Base-by-base conservation (phyloP, 2,797 vertebrate species). In the Antennarius maculatus region DNA sequence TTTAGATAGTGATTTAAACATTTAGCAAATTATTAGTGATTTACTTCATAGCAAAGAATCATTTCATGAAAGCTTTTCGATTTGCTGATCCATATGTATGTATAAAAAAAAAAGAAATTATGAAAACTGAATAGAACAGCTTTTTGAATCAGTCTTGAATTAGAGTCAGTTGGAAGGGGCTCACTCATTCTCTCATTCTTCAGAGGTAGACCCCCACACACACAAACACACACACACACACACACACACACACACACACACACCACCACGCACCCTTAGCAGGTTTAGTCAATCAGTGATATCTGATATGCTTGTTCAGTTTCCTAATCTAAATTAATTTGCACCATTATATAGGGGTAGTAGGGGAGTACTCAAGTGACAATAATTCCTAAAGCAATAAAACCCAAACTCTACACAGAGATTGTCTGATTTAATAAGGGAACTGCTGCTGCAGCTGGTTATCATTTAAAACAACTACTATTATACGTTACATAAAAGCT, bases 41-140 rank as follows among this genome's bases (percentile, higher is more conserved):
- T 55, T 47, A 6, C 17, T 23, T 41, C 5, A 37, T 23, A 28
- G 45, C 6, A 61, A 52, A 27, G 42, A 43, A 50, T 53, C 13
- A 6, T 3, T 8, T 41, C 9, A 18, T 54, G 48, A 67, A 67
- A 72, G 3, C 18, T 56, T 74, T 63, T 69, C 45, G 37, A 64
- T 61, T 56, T 47, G 27, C 48, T 27, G 34, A 63, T 49, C 23
- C 2, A 23, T 23, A 23, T 23, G 2, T 23, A 23, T 23, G n/a
- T n/a, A n/a, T n/a, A n/a, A n/a, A 2, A 12, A 37, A 13, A 1
- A 60, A 29, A 27, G 18, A 45, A 53, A 14, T 48, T 15, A n/a
- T 29, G 6, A 48, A 64, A 70, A 51, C n/a, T 9, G 42, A 28
- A 17, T 18, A 29, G 16, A 6, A 23, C 23, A 23, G 23, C 23